Evolutionary conservation across 2,113 vertebrate species (phyloP).

Genomic region (Mola mola): DNA sequence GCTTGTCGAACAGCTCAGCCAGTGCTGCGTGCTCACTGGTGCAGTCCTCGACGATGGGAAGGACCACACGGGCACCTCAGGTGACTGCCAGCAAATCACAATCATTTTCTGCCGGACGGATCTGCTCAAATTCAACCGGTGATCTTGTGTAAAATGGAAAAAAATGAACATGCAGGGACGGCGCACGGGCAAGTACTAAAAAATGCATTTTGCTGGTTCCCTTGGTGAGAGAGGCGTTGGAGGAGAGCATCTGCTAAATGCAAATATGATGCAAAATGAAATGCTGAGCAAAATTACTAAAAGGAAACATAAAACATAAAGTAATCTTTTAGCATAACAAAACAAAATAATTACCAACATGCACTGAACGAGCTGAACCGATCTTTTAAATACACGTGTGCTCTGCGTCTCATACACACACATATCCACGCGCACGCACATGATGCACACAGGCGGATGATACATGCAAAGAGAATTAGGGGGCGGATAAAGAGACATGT

Average conservation of each 20-base stretch:
- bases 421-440: background rate
- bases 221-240: conserved; percentile 13
- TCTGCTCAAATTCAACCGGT: background rate
- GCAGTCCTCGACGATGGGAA: background rate
- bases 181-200: too few species aligned
- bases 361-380: conserved; percentile 17
- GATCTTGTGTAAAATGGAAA: background rate
- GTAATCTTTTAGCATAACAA: too few species aligned
- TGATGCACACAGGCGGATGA: conserved; percentile 3
- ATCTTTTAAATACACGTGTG: conserved; percentile 8
- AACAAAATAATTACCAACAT: conserved; percentile 36
- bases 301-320: background rate
- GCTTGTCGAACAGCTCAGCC: conserved; percentile 42
- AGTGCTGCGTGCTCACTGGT: conserved; percentile 6
- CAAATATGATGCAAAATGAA: conserved; percentile 33
- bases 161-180: too few species aligned
- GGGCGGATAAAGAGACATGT: background rate
- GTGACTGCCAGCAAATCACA: conserved; percentile 5
- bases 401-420: background rate
- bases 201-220: conserved; percentile 19
- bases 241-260: conserved; percentile 29
- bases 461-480: conserved; percentile 12
- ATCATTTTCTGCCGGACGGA: background rate
- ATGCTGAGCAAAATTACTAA: background rate
- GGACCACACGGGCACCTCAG: background rate